Evolutionary conservation across 2,797 vertebrate species (phyloP), one percentile per base, ranked within the genome.

Genomic region (Cyclopterus lumpus): DNA sequence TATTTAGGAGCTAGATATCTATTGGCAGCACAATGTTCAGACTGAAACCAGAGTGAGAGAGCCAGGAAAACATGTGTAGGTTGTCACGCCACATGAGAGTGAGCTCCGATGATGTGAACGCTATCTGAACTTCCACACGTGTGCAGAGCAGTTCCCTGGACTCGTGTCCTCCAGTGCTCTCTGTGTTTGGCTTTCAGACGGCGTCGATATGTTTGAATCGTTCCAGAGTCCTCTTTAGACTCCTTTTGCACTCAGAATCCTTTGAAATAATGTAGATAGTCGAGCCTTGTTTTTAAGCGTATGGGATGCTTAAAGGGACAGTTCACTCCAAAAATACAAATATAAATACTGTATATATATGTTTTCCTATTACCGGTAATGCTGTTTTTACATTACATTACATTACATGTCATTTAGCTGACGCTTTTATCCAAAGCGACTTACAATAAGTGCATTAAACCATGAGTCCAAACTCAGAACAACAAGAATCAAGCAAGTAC

Each of bases 71-170:
- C 71, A 42, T 18, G 30, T 62, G 79, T 84, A 62, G 20, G 34
- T 81, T 84, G 80, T 83, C 77, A 82, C 77, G 42, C 54, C 67
- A 18, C 63, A 30, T 81, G 70, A 73, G 74, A 54, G 65, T 38
- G 55, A 80, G 67, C 6, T 1, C 58, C 46, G 66, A 15, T 79
- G 72, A 77, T 78, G 84, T 79, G 74, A 62, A 11, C 67, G 72
- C 70, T 20, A 34, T 82, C 62, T 86, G 48, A 78, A 83, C 74
- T 64, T 77, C 62, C 10, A 57, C 65, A 73, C 34, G 54, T 67
- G 82, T 86, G 77, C 71, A 73, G 60, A 89, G 53, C 63, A 77
- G 38, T 53, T 88, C 70, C 80, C 86, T 48, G 36, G 57, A 69
- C 68, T 83, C 22, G 64, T 84, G 88, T 82, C 61, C 49, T 67